A percentile compares a stretch with the other conserved stretches of the same genome.
Evolutionary conservation across 35 echinoderm and acorn worm genomes (phyloP).

Genomic region (Acanthaster planci): DNA sequence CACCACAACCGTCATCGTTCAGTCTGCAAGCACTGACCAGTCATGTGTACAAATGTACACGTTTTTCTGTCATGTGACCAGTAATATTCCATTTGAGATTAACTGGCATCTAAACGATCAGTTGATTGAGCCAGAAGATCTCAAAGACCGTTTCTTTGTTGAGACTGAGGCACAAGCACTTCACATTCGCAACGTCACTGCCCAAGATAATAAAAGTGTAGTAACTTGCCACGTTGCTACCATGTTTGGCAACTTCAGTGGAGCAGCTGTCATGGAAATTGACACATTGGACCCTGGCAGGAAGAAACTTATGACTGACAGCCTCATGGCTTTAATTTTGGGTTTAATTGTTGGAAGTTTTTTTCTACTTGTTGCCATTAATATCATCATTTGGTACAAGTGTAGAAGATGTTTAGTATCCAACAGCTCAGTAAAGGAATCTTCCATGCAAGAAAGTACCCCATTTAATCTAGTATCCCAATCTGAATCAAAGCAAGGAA

Average conservation of each 20-base stretch:
- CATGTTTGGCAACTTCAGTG: not conserved
- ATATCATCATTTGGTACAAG: not conserved
- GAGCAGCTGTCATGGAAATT: not conserved
- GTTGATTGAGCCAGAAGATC: not conserved
- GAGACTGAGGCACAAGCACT: constrained; percentile 18
- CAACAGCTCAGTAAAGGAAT: not conserved
- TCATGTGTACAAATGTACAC: not conserved
- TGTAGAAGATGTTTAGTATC: not conserved
- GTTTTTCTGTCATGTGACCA: not conserved
- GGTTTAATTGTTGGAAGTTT: constrained; percentile 8
- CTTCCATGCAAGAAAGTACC: not conserved
- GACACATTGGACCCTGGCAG: not conserved
- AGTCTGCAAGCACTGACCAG: not conserved
- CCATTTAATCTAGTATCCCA: not conserved
- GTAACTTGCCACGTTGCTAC: not conserved
- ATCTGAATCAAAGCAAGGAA: not conserved
- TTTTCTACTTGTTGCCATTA: not conserved
- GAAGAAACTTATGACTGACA: not conserved
- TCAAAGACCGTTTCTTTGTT: not conserved
- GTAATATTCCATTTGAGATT: constrained; percentile 32
- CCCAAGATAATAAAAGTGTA: not conserved
- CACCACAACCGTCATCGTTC: not conserved
- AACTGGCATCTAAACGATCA: not conserved
- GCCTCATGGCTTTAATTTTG: not conserved
- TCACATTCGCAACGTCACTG: not conserved